phyloP scores from a whole-genome alignment of 2,888 invertebrate genomes.

The Diloba caeruleocephala region DNA sequence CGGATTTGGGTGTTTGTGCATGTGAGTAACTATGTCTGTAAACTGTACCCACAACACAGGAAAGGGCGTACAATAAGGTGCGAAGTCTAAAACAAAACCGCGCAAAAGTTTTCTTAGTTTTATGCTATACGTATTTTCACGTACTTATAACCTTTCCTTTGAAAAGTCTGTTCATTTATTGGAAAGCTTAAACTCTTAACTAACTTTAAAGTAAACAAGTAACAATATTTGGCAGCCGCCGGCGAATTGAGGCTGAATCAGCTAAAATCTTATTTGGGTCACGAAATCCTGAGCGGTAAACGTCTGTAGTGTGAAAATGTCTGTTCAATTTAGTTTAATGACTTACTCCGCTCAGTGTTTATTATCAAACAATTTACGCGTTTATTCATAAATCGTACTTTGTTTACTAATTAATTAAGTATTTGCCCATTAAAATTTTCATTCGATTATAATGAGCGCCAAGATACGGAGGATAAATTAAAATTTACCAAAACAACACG shows the following conservation, averaged over 20 bases:
- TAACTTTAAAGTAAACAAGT: conserved; percentile 17
- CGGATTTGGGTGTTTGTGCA: too few species aligned
- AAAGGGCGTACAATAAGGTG: too few species aligned
- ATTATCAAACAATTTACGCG: background rate
- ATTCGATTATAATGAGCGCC: too few species aligned
- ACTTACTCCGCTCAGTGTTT: background rate
- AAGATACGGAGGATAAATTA: too few species aligned
- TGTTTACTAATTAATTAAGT: background rate
- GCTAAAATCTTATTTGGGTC: conserved; percentile 13
- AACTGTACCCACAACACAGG: too few species aligned
- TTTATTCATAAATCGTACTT: conserved; percentile 1
- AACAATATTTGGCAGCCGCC: conserved; percentile 8
- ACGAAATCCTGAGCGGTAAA: background rate
- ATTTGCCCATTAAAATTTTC: background rate
- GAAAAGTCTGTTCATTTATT: conserved; percentile 11
- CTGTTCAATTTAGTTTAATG: background rate
- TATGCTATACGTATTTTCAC: background rate
- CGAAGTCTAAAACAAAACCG: background rate
- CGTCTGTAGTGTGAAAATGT: conserved; percentile 1
- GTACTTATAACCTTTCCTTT: conserved; percentile 1
- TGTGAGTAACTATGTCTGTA: too few species aligned
- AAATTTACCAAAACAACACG: too few species aligned
- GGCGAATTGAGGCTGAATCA: background rate
- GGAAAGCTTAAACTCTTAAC: conserved; percentile 12
- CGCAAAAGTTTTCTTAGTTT: background rate